Evolutionary conservation across 1,140 invertebrate species (phyloP).

Genomic region (Dinoponera quadriceps): DNA sequence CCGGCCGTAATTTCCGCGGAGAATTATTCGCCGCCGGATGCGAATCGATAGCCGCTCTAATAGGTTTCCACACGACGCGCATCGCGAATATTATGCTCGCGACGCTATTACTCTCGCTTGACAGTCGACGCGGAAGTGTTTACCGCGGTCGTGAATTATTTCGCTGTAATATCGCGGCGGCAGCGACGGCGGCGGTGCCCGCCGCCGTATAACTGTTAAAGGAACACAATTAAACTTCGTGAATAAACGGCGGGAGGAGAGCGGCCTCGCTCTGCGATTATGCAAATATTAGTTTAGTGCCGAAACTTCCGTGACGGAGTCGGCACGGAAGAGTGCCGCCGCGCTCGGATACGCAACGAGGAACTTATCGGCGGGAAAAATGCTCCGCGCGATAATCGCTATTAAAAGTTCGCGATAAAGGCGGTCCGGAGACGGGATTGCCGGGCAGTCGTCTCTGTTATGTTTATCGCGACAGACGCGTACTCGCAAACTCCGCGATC

Average conservation of each 20-base stretch:
- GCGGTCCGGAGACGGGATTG: slow-evolving; percentile 4
- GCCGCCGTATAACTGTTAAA: slow-evolving; percentile 46
- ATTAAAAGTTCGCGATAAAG: slow-evolving; percentile 49
- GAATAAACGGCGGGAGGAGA: slow-evolving; percentile 42
- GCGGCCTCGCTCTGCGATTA: slow-evolving; percentile 45
- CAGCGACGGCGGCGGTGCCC: slow-evolving; percentile 16
- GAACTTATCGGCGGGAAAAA: slow-evolving; percentile 49
- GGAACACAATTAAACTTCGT: slow-evolving; percentile 66
- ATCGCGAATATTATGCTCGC: slow-evolving; percentile 53
- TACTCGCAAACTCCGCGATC: slow-evolving; percentile 45
- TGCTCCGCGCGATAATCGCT: slow-evolving; percentile 49
- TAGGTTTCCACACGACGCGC: slow-evolving; percentile 19
- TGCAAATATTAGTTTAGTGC: slow-evolving; percentile 62
- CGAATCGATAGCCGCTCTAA: slow-evolving; percentile 57
- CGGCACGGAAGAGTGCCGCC: slow-evolving; percentile 52
- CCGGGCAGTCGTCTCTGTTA: slow-evolving; percentile 29
- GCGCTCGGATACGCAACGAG: slow-evolving; percentile 40
- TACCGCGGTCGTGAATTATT: slow-evolving; percentile 59
- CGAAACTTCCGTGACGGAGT: slow-evolving; percentile 45
- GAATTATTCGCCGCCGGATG: slow-evolving; percentile 33
- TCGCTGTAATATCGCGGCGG: slow-evolving; percentile 52
- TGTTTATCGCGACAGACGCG: slow-evolving; percentile 54
- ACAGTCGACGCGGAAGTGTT: slow-evolving; percentile 53
- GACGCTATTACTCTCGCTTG: slow-evolving; percentile 53
- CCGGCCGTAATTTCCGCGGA: slow-evolving; percentile 45